Evolutionary conservation across 2,888 invertebrate genomes (phyloP).

Genomic region (Lydus trimaculatus): DNA sequence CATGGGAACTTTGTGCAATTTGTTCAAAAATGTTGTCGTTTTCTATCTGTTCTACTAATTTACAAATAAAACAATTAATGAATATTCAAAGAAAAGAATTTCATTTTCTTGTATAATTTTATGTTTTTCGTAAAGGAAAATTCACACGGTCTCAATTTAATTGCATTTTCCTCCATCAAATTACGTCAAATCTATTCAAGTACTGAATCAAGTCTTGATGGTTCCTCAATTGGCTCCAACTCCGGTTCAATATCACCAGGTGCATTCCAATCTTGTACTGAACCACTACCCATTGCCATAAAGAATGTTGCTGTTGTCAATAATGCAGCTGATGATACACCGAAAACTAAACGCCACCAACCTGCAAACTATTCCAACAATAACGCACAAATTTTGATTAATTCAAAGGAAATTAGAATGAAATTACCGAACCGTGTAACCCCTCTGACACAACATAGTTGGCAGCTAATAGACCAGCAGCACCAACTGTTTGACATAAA

Average conservation of each 20-base stretch:
- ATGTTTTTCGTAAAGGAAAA: constrained; percentile 15
- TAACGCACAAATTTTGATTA: neutral
- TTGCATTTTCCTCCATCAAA: constrained; percentile 31
- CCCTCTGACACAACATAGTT: constrained; percentile 68
- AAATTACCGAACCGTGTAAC: constrained; percentile 65
- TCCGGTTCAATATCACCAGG: constrained; percentile 54
- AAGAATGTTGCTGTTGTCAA: constrained; percentile 65
- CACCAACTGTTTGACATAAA: constrained; percentile 65
- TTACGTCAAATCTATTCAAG: constrained; percentile 47
- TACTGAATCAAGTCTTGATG: constrained; percentile 56
- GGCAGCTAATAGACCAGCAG: constrained; percentile 65
- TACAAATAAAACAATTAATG: constrained; percentile 37
- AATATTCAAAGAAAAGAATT: constrained; percentile 32
- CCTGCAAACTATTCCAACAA: constrained; percentile 61
- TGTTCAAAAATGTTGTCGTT: constrained; percentile 21
- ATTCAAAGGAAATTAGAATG: neutral
- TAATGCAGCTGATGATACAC: constrained; percentile 66
- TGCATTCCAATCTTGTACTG: constrained; percentile 67
- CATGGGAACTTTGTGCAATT: constrained; percentile 35
- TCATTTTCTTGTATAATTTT: constrained; percentile 32
- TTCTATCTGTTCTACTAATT: constrained; percentile 31
- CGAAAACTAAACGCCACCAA: constrained; percentile 68
- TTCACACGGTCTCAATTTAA: constrained; percentile 24
- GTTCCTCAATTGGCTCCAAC: constrained; percentile 54
- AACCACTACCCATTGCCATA: constrained; percentile 66